Base-by-base conservation (phyloP, 2,797 vertebrate species). In the Gymnothorax reevesii region DNA sequence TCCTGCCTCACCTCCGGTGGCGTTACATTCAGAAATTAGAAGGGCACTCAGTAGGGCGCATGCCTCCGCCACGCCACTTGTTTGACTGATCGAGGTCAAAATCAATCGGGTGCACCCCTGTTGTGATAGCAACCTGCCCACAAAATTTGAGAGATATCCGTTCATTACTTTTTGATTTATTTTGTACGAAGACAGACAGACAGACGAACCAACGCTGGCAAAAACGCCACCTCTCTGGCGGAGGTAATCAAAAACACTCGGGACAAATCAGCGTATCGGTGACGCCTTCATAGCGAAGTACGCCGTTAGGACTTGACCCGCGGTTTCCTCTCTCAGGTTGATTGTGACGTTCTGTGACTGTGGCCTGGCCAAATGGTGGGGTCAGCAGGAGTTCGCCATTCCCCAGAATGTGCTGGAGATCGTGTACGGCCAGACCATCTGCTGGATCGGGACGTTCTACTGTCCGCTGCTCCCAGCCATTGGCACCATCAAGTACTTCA, bases 371-470 rank as follows among this genome's bases (percentile, higher is more conserved):
- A 94, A 95, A 90, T 97, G 96, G 96, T 97, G 92, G 94, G 98
- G 98, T 0, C 94, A 96, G 91, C 97, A 97, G 92, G 97, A 99
- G 88, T 99, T 99, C 87, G 93, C 91, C 52, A 97, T 99, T 90
- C 97, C 98, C 77, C 96, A 98, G 86, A 99, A 98, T 0, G 98
- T 99, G 3, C 93, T 99, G 79, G 97, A 97, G 88, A 98, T 99
- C 0, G 95, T 99, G 86, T 99, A 99, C 0, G 98, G 98, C 8
- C 98, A 99, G 91, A 99, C 98, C 25, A 98, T 99, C 90, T 99
- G 98, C 93, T 99, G 98, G 98, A 98, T 99, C 0, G 98, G 98
- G 86, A 96, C 97, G 0, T 99, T 98, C 92, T 99, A 98, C 94
- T 97, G 97, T 75, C 98, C 98, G 0, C 91, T 99, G 64, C 96